Percentiles rank a stretch among this genome's conserved stretches.
phyloP scores from a whole-genome alignment of 37 sponge, comb jelly and placozoan species.

The Dysidea cf. avara region DNA sequence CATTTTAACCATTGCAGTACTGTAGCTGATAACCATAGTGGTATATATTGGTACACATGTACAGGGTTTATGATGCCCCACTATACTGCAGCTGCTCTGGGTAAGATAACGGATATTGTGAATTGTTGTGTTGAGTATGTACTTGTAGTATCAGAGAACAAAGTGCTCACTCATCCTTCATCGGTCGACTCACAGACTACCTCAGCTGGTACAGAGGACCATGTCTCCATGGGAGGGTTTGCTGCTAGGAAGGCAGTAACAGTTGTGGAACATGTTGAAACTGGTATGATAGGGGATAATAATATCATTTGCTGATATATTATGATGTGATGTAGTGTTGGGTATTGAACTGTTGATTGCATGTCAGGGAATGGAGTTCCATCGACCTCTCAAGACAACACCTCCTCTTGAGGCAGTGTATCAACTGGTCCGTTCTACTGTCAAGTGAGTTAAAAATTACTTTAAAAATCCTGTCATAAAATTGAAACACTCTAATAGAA shows the following conservation, averaged over 20 bases:
- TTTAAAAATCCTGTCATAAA: background rate
- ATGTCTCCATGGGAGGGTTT: constrained; percentile 99
- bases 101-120: constrained; percentile 16
- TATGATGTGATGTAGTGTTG: constrained; percentile 45
- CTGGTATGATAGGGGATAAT: constrained; percentile 7
- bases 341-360: constrained; percentile 97
- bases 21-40: no score
- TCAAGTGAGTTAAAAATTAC: constrained; percentile 29
- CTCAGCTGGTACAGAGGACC: constrained; percentile 96
- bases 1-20: no score
- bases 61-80: constrained; percentile 94
- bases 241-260: constrained; percentile 94
- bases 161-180: constrained; percentile 95
- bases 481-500: no score
- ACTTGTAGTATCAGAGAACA: constrained; percentile 92
- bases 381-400: constrained; percentile 83
- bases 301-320: background rate
- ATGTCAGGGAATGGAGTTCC: constrained; percentile 95
- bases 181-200: constrained; percentile 96
- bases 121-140: background rate
- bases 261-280: constrained; percentile 90
- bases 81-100: constrained; percentile 90
- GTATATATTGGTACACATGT: no score
- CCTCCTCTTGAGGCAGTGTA: constrained; percentile 89
- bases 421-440: constrained; percentile 66